A percentile compares a stretch with the other conserved stretches of the same genome.
Evolutionary conservation across 2,797 vertebrate species (phyloP).

Genomic region (Microcaecilia unicolor): DNA sequence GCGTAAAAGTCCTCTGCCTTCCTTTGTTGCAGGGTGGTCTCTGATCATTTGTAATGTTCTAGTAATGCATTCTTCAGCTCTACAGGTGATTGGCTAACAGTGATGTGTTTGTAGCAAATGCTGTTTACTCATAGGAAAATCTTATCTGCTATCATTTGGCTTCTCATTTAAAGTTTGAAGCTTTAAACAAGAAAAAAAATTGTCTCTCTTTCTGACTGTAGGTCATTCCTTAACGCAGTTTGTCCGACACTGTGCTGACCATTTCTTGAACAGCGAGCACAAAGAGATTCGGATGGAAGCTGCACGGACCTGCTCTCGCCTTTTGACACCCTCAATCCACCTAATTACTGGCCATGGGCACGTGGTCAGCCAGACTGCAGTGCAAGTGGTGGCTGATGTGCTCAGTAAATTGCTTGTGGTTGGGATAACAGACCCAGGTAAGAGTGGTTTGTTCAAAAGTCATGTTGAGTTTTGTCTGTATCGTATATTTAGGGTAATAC

Average conservation of each 20-base stretch:
- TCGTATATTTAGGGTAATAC: too few relatives aligned
- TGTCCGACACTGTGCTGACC: conserved; percentile 93
- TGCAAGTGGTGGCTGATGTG: conserved; percentile 95
- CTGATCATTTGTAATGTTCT: too few relatives aligned
- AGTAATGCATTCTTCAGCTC: too few relatives aligned
- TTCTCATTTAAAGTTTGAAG: too few relatives aligned
- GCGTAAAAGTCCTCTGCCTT: too few relatives aligned
- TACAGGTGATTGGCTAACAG: too few relatives aligned
- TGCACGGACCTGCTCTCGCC: conserved; percentile 86
- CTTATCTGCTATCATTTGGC: too few relatives aligned
- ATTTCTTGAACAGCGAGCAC: conserved; percentile 97
- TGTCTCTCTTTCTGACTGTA: conserved; percentile 24
- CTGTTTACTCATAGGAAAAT: too few relatives aligned
- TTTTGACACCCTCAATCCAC: conserved; percentile 93
- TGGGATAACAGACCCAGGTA: conserved; percentile 96
- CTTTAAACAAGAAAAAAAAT: background rate
- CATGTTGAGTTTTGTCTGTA: too few relatives aligned
- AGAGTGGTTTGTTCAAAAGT: too few relatives aligned
- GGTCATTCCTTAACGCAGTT: conserved; percentile 97
- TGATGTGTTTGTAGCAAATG: too few relatives aligned
- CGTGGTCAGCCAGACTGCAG: conserved; percentile 91
- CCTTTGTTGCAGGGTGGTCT: too few relatives aligned
- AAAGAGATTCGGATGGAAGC: conserved; percentile 98
- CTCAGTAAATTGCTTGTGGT: conserved; percentile 95
- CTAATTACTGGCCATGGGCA: conserved; percentile 84